Conservation (phyloP, 53 echinoderm and acorn worm species). For the Temnopleurus reevesii region DNA sequence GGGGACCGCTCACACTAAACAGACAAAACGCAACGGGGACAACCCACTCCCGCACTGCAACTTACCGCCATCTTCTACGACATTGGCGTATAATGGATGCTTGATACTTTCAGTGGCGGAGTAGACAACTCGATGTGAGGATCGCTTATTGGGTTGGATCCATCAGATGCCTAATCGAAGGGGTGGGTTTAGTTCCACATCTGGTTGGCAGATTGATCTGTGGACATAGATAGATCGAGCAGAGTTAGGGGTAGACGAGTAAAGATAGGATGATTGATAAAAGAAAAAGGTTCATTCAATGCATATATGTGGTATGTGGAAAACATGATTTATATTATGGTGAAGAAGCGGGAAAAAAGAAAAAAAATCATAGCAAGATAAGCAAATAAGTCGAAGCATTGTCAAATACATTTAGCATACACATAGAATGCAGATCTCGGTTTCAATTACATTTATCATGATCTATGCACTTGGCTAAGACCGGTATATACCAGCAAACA, state of each 20-base stretch:
- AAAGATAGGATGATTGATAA: slow-evolving; percentile 1
- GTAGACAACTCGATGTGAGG: background rate
- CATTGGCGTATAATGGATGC: background rate
- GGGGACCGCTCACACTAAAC: background rate
- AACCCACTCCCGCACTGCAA: background rate
- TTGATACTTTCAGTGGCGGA: background rate
- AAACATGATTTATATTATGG: no score
- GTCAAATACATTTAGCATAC: no score
- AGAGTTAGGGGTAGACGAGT: background rate
- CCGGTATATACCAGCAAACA: no score
- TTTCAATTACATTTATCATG: no score
- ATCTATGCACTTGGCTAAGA: no score
- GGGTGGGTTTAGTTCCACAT: background rate
- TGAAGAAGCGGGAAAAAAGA: no score
- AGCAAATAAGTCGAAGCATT: no score
- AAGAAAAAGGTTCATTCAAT: background rate
- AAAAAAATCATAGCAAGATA: no score
- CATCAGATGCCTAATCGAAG: background rate
- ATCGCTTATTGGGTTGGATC: background rate
- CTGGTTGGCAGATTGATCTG: background rate
- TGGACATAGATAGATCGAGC: background rate
- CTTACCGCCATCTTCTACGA: background rate
- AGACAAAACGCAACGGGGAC: background rate
- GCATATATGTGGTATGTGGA: background rate
- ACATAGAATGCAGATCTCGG: no score